A percentile compares a stretch with the other conserved stretches of the same genome.
phyloP scores from a whole-genome alignment of 2,797 vertebrate species.

The Salmo trutta region DNA sequence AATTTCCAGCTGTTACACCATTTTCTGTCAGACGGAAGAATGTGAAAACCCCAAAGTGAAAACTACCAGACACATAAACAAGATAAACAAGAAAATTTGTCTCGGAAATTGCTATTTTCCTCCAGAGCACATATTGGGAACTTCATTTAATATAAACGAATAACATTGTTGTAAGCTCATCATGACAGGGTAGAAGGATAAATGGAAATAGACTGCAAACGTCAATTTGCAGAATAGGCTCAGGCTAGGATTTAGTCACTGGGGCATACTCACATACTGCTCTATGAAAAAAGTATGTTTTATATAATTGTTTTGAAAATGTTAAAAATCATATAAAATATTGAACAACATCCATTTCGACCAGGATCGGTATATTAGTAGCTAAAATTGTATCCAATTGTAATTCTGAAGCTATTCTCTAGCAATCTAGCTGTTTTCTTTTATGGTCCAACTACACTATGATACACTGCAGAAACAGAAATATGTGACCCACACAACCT shows the following conservation, averaged over 20 bases:
- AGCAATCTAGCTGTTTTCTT: neutral
- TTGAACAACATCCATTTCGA: neutral
- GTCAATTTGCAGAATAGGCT: too few relatives aligned
- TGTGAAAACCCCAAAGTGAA: conserved; percentile 26
- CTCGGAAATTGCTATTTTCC: neutral
- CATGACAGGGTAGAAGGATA: neutral
- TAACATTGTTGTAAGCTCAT: neutral
- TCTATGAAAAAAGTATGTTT: neutral
- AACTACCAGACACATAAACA: conserved; percentile 35
- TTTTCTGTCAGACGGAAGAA: conserved; percentile 39
- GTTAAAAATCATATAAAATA: neutral
- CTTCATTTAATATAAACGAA: neutral
- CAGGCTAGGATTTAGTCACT: neutral
- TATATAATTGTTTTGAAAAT: neutral
- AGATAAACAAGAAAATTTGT: conserved; percentile 26
- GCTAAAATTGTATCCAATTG: neutral
- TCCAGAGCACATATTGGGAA: neutral
- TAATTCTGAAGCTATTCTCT: neutral
- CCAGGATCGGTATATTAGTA: neutral
- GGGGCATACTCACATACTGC: neutral
- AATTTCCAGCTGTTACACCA: conserved; percentile 54
- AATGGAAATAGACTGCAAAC: too few relatives aligned
- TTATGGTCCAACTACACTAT: neutral
- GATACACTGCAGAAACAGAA: neutral
- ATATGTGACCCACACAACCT: neutral